Percentiles rank a stretch among this genome's conserved stretches.
These are phyloP conservation scores for Drosophila prolongata DNA, from an alignment of 2,888 invertebrate genomes.

Conservation along the genomic window DNA sequence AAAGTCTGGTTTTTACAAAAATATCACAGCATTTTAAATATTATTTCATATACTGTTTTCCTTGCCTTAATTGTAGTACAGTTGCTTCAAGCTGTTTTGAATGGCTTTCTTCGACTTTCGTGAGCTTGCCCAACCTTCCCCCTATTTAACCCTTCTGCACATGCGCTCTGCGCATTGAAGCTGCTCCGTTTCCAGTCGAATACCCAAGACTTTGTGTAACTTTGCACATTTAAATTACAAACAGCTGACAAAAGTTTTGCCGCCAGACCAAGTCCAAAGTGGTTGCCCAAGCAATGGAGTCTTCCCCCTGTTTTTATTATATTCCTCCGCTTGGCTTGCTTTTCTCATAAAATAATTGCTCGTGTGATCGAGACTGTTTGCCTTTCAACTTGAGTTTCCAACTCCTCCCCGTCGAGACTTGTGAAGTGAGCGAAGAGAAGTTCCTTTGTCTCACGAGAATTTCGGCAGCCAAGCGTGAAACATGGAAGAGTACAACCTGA, in stretches of 20 bases:
- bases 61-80: not conserved
- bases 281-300: slow-evolving; percentile 64
- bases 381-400: slow-evolving; percentile 66
- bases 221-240: slow-evolving; percentile 77
- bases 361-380: slow-evolving; percentile 69
- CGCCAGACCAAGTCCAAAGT: slow-evolving; percentile 41
- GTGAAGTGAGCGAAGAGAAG: slow-evolving; percentile 51
- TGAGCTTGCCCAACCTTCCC: slow-evolving; percentile 37
- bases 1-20: too few species aligned
- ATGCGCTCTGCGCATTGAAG: slow-evolving; percentile 68
- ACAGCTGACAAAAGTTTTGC: slow-evolving; percentile 72
- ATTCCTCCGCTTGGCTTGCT: slow-evolving; percentile 66
- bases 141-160: slow-evolving; percentile 57
- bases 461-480: slow-evolving; percentile 79
- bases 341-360: slow-evolving; percentile 78
- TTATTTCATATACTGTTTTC: not conserved
- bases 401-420: slow-evolving; percentile 35
- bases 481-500: slow-evolving; percentile 52
- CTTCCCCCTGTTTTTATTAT: slow-evolving; percentile 25
- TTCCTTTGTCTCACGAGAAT: slow-evolving; percentile 64
- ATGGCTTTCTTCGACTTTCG: slow-evolving; percentile 30
- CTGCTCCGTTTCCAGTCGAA: slow-evolving; percentile 72
- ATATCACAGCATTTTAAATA: too few species aligned
- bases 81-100: not conserved
- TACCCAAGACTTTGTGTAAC: slow-evolving; percentile 61